These are phyloP conservation scores for Polyodon spathula DNA, from an alignment of 2,113 vertebrate genomes.

Conservation along the genomic window DNA sequence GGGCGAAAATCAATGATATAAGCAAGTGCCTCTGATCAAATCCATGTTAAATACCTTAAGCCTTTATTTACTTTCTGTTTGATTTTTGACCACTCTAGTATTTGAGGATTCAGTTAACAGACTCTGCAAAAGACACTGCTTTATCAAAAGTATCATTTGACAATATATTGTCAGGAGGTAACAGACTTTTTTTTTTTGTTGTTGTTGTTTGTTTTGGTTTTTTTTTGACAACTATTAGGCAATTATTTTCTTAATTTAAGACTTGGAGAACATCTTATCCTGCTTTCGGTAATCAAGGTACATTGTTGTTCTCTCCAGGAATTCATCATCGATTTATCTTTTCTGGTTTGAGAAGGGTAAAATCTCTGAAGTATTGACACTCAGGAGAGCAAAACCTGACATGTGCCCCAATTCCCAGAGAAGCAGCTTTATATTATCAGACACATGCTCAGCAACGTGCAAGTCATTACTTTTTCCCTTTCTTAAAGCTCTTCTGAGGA, in stretches of 20 bases:
- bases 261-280: constrained; percentile 29
- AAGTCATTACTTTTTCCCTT: constrained; percentile 65
- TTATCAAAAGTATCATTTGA: background rate
- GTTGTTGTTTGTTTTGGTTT: background rate
- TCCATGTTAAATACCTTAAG: constrained; percentile 20
- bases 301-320: constrained; percentile 63
- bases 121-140: background rate
- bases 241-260: constrained; percentile 23
- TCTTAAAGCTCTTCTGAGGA: constrained; percentile 59
- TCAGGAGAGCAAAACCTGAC: constrained; percentile 56
- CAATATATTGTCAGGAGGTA: background rate
- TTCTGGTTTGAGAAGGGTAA: constrained; percentile 41
- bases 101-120: constrained; percentile 1
- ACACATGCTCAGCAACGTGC: constrained; percentile 46
- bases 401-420: constrained; percentile 61
- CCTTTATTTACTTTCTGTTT: constrained; percentile 18
- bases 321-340: constrained; percentile 65
- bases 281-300: constrained; percentile 59
- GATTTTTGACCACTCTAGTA: constrained; percentile 25
- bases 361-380: constrained; percentile 48
- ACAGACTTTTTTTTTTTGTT: background rate
- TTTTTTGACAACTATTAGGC: constrained; percentile 37
- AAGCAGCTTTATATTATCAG: constrained; percentile 60
- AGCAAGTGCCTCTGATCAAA: constrained; percentile 10
- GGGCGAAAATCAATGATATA: constrained; percentile 17